Evolutionary conservation across 1,140 invertebrate genomes (phyloP).

Genomic region (Cheumatopsyche charites): DNA sequence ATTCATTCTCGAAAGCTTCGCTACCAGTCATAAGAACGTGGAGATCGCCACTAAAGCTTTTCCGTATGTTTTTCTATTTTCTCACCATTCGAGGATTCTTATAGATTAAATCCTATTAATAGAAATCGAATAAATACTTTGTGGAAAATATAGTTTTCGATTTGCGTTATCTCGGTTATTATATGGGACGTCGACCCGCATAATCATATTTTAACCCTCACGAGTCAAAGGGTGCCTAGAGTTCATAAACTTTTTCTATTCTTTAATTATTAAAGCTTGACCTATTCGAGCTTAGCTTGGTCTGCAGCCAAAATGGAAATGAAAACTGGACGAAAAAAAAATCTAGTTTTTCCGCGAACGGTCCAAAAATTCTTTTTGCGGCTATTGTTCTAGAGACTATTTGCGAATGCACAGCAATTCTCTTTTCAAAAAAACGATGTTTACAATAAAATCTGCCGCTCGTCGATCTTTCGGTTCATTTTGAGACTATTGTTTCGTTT

Average conservation of each 20-base stretch:
- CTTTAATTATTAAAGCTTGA: constrained; percentile 11
- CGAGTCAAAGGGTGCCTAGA: no score
- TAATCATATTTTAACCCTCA: no score
- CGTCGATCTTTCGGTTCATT: background rate
- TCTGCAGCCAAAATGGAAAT: background rate
- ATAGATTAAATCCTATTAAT: no score
- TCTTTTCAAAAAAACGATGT: background rate
- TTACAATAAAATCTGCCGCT: no score
- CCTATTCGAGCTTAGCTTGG: constrained; percentile 5
- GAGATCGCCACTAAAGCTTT: background rate
- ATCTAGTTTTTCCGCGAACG: background rate
- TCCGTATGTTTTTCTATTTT: background rate
- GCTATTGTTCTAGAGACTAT: background rate
- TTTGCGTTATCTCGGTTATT: no score
- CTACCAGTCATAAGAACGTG: background rate
- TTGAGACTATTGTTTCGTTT: constrained; percentile 6
- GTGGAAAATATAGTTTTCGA: no score
- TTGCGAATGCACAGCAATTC: background rate
- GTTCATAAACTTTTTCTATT: background rate
- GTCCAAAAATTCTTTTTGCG: background rate
- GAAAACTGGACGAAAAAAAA: no score
- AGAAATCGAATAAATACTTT: no score
- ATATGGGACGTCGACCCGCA: no score
- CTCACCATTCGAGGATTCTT: background rate
- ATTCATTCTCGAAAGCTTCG: constrained; percentile 9